Evolutionary conservation across 1,140 invertebrate genomes (phyloP), one percentile per base, ranked within the genome.

Genomic region (Calephelis virginiensis): DNA sequence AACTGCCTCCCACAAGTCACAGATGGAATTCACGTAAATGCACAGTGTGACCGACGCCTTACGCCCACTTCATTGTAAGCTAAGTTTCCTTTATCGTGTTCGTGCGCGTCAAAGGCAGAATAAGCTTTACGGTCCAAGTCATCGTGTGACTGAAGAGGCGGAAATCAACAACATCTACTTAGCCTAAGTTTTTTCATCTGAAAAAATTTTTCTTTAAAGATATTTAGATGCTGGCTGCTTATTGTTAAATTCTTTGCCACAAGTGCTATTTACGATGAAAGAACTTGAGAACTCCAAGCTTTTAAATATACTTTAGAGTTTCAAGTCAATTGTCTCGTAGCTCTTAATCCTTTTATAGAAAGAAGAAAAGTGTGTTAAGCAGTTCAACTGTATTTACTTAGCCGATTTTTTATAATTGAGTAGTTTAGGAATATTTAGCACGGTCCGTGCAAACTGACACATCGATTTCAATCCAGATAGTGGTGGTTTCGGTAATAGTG

Each of bases 121-220:
- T 28, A 11, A 17, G 53, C 53, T 56, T 56, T 56, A 56, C 53
- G 37, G 53, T 56, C 37, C 53, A 56, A 56, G 53, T 56, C 53
- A 56, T 56, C 53, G 53, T 56, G 53, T 56, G 28, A 56, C 53
- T 38, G 37, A 56, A 56, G 53, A 56, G 53, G 53, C 53, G 28
- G 53, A 56, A 56, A 56, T 56, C 53, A 56, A 56, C 50, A 56
- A 56, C 53, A 56, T 56, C 53, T 56, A 56, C 53, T 56, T 11
- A 17, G 53, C 17, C 53, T 28, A 37, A 56, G 37, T 17, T 56
- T 56, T 53, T 56, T 38, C 28, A 56, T 56, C 53, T 37, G 53
- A 56, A 56, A 56, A 56, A 11, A 56, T 5, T 56, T 56, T 56
- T 56, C 14, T 37, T 56, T 56, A 56, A 56, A 56, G 53, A 37